Percentiles rank a stretch among this genome's conserved stretches.
phyloP scores from a whole-genome alignment of 1,140 invertebrate genomes.

The Chymomyza costata region DNA sequence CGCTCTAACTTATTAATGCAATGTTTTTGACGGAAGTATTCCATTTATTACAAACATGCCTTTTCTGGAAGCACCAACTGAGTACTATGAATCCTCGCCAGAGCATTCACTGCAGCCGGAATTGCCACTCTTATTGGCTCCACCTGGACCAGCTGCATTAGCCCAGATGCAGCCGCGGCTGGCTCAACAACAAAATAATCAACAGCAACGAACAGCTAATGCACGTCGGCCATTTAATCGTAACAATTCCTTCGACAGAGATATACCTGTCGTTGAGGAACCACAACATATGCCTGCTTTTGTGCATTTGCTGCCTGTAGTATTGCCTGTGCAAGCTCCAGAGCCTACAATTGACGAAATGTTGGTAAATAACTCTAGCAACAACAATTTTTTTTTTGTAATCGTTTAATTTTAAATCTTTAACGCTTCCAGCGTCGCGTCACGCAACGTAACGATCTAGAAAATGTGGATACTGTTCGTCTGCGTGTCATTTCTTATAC shows the following conservation, averaged over 20 bases:
- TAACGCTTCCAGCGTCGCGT: conserved; percentile 50
- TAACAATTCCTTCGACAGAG: conserved; percentile 57
- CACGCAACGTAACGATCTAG: conserved; percentile 78
- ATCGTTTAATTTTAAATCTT: not conserved
- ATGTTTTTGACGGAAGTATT: too few relatives aligned
- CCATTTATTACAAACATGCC: too few relatives aligned
- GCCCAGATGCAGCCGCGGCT: conserved; percentile 49
- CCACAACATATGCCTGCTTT: conserved; percentile 59
- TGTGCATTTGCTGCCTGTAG: conserved; percentile 76
- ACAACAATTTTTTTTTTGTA: not conserved
- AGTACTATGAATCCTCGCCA: conserved; percentile 57
- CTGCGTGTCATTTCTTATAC: conserved; percentile 80
- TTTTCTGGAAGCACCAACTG: conserved; percentile 56
- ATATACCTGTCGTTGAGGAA: conserved; percentile 53
- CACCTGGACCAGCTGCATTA: conserved; percentile 45
- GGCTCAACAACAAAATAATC: too few relatives aligned
- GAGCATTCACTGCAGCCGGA: conserved; percentile 58
- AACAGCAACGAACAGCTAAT: too few relatives aligned
- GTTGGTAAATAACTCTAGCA: conserved; percentile 74
- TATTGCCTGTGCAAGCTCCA: conserved; percentile 76
- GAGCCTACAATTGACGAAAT: conserved; percentile 79
- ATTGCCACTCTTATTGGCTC: conserved; percentile 41
- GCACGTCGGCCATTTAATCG: conserved; percentile 37
- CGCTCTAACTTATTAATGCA: too few relatives aligned
- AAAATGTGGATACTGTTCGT: conserved; percentile 78